Conservation (phyloP, 2,888 invertebrate genomes). For the Hipparchia semele region DNA sequence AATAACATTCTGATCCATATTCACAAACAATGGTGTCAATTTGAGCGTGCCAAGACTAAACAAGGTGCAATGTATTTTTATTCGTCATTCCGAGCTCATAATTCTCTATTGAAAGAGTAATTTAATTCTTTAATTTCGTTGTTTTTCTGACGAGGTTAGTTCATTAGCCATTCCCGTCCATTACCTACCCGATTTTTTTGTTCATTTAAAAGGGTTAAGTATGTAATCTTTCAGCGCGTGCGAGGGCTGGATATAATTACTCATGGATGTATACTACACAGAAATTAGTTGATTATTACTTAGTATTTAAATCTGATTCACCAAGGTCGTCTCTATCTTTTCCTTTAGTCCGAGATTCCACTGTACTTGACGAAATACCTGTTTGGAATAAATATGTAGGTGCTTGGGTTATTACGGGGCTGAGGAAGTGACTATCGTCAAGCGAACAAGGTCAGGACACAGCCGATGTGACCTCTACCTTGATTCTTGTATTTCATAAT, state of each 20-base stretch:
- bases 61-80: background rate
- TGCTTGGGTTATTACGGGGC: background rate
- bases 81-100: too few species aligned
- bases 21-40: background rate
- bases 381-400: conserved; percentile 5
- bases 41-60: background rate
- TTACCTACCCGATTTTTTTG: too few species aligned
- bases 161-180: too few species aligned
- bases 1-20: background rate
- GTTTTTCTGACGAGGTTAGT: too few species aligned
- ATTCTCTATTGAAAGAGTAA: too few species aligned
- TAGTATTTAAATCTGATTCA: background rate
- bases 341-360: conserved; percentile 32
- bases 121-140: too few species aligned
- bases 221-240: too few species aligned
- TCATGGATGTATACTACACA: too few species aligned
- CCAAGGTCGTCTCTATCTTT: background rate
- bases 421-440: conserved; percentile 6
- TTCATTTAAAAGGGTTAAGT: too few species aligned
- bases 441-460: conserved; percentile 16
- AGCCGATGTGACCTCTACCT: conserved; percentile 13
- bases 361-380: conserved; percentile 21
- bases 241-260: too few species aligned
- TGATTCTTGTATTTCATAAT: background rate
- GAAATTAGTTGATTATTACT: too few species aligned